Evolutionary conservation across 2,113 vertebrate genomes (phyloP), one percentile per base, ranked within the genome.

Genomic region (Halcyon malimbica): DNA sequence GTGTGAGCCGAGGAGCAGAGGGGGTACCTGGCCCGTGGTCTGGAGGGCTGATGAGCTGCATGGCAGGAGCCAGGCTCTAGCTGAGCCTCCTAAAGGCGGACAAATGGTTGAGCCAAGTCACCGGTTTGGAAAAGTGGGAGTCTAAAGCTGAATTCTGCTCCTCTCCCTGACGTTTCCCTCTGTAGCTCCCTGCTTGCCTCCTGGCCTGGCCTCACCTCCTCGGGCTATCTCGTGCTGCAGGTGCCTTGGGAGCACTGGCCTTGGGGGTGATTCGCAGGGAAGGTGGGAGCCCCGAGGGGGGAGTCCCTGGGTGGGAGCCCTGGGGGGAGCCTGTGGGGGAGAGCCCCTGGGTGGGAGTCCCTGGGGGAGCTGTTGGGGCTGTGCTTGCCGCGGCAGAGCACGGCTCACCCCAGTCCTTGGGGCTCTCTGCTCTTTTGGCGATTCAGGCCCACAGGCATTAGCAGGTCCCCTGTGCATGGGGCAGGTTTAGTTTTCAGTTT

Each of bases 301-400:
- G 41, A 41, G 11, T 13, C 41, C 15, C 42, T 42, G 42, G 42
- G 14, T 17, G 37, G 10, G n/a, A 44, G 76, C 17, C 26, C 48
- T 9, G 48, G 1, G 0, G 31, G 44, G 35, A 35, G 35, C 35
- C 35, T 35, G 35, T 35, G 35, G 35, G 35, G 35, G 35, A 35
- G 35, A 35, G 35, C 42, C 42, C 41, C 42, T 41, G 41, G 41
- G 13, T 41, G 10, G 41, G 41, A 41, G 11, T 10, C 17, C 26
- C 48, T 7, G 48, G 1, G 0, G 31, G 44, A 81, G 50, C 39
- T 29, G 0, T 16, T 57, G 5, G 0, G 5, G 16, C 42, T 56
- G 51, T 81, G 31, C 76, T 28, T 2, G 3, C 39, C 0, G 0
- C 6, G 3, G 26, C 54, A 42, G 35, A 42, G 28, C 8, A 11